A percentile compares a stretch with the other conserved stretches of the same genome.
Conservation (phyloP, 2,888 invertebrate genomes). For the Malthinus seriepunctatus region DNA sequence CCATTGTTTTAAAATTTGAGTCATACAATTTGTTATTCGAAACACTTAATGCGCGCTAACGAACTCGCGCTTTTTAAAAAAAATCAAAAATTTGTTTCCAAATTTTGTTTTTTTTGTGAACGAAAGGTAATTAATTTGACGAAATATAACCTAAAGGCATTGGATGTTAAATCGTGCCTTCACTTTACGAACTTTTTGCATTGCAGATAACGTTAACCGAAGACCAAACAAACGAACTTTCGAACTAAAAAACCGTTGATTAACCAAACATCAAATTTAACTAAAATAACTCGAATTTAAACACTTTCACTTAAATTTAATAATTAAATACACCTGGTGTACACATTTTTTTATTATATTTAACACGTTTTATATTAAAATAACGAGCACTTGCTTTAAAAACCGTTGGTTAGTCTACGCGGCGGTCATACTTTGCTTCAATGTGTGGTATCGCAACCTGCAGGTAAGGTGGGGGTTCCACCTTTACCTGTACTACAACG, state of each 20-base stretch:
- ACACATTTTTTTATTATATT: constrained; percentile 18
- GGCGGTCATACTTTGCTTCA: constrained; percentile 36
- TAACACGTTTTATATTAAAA: constrained; percentile 27
- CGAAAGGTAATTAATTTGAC: background rate
- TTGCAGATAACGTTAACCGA: constrained; percentile 21
- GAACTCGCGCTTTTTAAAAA: too few species aligned
- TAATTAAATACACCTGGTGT: constrained; percentile 15
- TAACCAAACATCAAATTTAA: constrained; percentile 16
- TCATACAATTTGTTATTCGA: constrained; percentile 7
- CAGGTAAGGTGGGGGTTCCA: constrained; percentile 28
- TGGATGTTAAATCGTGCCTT: constrained; percentile 24
- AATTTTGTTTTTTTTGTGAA: background rate
- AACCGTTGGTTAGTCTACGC: constrained; percentile 37
- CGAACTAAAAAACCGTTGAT: constrained; percentile 18
- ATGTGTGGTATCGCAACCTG: constrained; percentile 37
- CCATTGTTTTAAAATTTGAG: constrained; percentile 14
- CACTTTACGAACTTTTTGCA: constrained; percentile 25
- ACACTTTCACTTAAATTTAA: constrained; percentile 23
- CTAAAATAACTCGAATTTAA: constrained; percentile 14
- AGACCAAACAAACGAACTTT: constrained; percentile 19
- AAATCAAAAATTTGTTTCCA: background rate
- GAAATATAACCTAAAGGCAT: constrained; percentile 3
- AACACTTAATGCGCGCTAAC: background rate
- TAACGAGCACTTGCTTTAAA: constrained; percentile 34
- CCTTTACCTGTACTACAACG: constrained; percentile 34